Evolutionary conservation across 2,888 invertebrate genomes (phyloP).

Genomic region (Colletes collaris): DNA sequence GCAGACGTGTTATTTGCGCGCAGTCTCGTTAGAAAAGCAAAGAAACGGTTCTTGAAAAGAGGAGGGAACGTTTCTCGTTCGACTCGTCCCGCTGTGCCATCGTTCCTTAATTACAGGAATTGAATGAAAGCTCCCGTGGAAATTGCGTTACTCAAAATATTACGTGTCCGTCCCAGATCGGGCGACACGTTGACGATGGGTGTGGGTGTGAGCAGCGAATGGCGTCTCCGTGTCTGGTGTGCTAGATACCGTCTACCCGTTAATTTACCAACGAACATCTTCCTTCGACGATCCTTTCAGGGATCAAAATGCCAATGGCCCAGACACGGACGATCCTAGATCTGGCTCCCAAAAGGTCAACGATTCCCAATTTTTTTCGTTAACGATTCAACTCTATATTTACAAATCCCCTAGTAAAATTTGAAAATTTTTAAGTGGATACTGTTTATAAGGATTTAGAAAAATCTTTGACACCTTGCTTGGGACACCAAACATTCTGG

Average conservation of each 20-base stretch:
- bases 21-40: constrained; percentile 4
- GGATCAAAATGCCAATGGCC: neutral
- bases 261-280: constrained; percentile 24
- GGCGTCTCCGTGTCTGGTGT: constrained; percentile 60
- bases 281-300: neutral
- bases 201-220: constrained; percentile 10
- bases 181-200: neutral
- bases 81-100: neutral
- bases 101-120: constrained; percentile 35
- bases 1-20: constrained; percentile 9
- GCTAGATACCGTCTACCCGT: constrained; percentile 36
- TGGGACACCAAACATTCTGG: too few species aligned
- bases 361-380: too few species aligned
- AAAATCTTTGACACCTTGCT: too few species aligned
- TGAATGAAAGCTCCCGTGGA: constrained; percentile 9
- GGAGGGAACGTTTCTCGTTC: neutral
- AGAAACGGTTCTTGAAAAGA: constrained; percentile 3
- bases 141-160: constrained; percentile 40
- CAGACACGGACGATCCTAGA: too few species aligned
- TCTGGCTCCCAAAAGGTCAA: too few species aligned
- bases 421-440: too few species aligned
- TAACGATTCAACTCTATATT: too few species aligned
- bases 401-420: too few species aligned
- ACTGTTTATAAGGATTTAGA: too few species aligned
- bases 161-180: constrained; percentile 45